Conservation (phyloP, 2,888 invertebrate species). For the Aphrophora alni region DNA sequence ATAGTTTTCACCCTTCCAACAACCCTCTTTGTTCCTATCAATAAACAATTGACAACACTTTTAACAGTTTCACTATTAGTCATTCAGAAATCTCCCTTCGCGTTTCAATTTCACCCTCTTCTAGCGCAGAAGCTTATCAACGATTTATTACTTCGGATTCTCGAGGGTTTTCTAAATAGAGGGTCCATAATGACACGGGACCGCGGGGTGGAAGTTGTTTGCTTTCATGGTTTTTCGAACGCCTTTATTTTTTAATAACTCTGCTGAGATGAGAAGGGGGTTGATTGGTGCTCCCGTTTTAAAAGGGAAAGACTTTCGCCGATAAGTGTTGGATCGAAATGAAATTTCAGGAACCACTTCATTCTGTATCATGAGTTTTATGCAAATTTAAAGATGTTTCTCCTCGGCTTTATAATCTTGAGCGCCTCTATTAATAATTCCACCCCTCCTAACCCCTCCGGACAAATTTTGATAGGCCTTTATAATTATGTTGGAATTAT, state of each 20-base stretch:
- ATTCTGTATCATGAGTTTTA: neutral
- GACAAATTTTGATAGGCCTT: too few relatives aligned
- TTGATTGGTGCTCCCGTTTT: neutral
- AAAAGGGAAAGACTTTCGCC: neutral
- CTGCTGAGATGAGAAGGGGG: neutral
- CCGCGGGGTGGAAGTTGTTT: neutral
- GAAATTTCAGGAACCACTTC: neutral
- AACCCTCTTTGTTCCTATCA: neutral
- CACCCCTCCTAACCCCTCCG: too few relatives aligned
- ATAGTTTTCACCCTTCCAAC: neutral
- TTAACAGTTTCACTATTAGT: slow-evolving; percentile 2
- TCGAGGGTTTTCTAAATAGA: slow-evolving; percentile 9
- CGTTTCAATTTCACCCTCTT: slow-evolving; percentile 6
- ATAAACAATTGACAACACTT: slow-evolving; percentile 9
- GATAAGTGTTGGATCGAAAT: neutral
- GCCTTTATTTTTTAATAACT: neutral
- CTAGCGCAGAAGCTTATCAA: neutral
- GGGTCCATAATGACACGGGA: neutral
- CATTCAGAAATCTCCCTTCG: slow-evolving; percentile 3
- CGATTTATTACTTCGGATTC: neutral
- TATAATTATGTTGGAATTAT: too few relatives aligned
- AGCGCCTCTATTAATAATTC: neutral
- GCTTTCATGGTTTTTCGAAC: neutral
- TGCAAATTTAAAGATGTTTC: neutral
- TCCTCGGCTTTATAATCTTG: neutral